phyloP scores from a whole-genome alignment of 2,113 vertebrate species.

The Lonchura striata region DNA sequence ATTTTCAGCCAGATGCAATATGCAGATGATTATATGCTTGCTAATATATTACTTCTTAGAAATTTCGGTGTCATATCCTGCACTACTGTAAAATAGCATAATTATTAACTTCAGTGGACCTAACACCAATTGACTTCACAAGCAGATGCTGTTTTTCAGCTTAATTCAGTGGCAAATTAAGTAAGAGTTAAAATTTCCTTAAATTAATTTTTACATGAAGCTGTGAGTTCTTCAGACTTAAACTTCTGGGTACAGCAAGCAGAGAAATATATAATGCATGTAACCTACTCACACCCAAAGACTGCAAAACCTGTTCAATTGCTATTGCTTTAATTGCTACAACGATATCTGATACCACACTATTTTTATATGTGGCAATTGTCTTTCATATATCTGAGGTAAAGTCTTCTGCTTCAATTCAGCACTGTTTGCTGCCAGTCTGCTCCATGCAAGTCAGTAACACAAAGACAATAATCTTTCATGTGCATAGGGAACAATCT shows the following conservation, averaged over 20 bases:
- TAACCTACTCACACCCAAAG: neutral
- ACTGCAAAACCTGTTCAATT: neutral
- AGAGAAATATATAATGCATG: neutral
- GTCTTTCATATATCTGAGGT: neutral
- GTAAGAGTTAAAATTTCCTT: neutral
- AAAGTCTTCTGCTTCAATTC: neutral
- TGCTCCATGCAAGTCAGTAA: neutral
- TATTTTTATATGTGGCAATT: neutral
- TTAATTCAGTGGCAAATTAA: neutral
- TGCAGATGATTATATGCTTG: neutral
- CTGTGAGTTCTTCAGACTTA: neutral
- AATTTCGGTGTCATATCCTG: neutral
- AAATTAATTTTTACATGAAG: neutral
- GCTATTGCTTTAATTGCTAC: neutral
- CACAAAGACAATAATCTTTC: neutral
- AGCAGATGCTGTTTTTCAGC: neutral
- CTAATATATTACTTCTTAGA: neutral
- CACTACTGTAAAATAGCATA: neutral
- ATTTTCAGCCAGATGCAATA: neutral
- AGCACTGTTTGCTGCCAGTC: neutral
- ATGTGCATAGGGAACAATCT: neutral
- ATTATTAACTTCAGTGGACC: neutral
- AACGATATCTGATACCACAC: neutral
- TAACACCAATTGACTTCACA: neutral
- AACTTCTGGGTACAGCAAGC: neutral